A percentile compares a stretch with the other conserved stretches of the same genome.
These are phyloP conservation scores for Ricordea florida DNA, from an alignment of 92 coral and sea anemone genomes.

Conservation along the genomic window DNA sequence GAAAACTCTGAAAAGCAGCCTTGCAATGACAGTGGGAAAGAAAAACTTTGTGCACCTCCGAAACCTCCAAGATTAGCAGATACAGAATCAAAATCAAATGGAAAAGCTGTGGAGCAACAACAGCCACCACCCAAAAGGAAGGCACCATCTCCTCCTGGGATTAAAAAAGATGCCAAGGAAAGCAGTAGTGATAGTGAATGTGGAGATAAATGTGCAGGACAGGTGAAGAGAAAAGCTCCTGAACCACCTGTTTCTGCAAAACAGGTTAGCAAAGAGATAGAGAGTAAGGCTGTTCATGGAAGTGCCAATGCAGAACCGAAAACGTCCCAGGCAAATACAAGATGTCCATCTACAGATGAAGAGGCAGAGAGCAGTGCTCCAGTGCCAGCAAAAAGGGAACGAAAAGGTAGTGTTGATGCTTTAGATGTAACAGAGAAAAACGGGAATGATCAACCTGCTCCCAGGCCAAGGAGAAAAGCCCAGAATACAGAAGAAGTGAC, in stretches of 20 bases:
- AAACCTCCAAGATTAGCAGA: constrained; percentile 77
- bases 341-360: neutral
- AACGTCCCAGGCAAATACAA: neutral
- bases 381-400: constrained; percentile 55
- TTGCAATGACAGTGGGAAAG: neutral
- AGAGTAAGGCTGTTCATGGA: neutral
- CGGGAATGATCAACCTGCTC: constrained; percentile 31
- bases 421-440: constrained; percentile 10
- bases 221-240: constrained; percentile 25
- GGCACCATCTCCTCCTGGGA: constrained; percentile 73
- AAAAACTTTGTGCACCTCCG: constrained; percentile 55
- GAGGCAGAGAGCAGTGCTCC: constrained; percentile 15
- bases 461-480: constrained; percentile 52
- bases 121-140: constrained; percentile 65
- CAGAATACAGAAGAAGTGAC: neutral
- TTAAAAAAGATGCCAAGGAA: neutral
- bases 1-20: constrained; percentile 44
- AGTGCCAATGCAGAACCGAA: neutral
- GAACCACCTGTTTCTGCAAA: constrained; percentile 10
- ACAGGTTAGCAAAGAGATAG: neutral
- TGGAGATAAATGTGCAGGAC: neutral
- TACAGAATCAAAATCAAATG: neutral
- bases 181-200: neutral
- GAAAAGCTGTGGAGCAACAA: neutral
- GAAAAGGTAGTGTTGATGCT: constrained; percentile 23